Conservation (phyloP, 1,140 invertebrate genomes). For the Drosophila punjabiensis region DNA sequence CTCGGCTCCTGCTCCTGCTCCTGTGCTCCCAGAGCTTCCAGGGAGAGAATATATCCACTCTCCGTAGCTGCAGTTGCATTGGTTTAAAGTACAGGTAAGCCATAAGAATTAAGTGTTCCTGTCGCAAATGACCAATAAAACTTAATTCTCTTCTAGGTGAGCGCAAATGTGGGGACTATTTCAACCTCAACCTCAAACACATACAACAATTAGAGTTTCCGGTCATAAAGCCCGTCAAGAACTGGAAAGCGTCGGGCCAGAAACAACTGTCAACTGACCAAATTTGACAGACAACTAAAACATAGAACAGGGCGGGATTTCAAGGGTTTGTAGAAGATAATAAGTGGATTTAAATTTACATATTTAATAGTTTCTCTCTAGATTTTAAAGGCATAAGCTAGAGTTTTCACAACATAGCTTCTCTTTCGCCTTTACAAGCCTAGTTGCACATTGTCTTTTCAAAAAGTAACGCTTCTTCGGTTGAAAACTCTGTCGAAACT, state of each 20-base stretch:
- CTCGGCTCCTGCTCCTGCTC: neutral
- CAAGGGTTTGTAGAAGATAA: neutral
- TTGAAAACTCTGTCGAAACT: neutral
- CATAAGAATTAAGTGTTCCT: conserved; percentile 28
- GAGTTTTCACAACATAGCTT: neutral
- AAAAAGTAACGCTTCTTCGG: neutral
- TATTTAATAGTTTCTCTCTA: neutral
- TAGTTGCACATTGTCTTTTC: neutral
- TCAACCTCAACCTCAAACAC: conserved; percentile 42
- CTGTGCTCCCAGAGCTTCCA: conserved; percentile 7
- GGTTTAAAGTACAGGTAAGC: conserved; percentile 44
- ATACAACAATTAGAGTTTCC: conserved; percentile 75
- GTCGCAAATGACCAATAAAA: conserved; percentile 11
- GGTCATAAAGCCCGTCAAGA: conserved; percentile 65
- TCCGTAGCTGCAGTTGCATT: conserved; percentile 32
- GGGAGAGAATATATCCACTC: conserved; percentile 18
- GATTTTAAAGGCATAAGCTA: neutral
- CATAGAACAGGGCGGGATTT: conserved; percentile 29
- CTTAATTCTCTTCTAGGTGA: conserved; percentile 22
- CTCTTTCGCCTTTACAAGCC: neutral
- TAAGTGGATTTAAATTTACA: neutral
- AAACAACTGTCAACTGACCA: conserved; percentile 66
- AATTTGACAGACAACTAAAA: conserved; percentile 39
- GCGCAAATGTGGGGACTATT: conserved; percentile 21
- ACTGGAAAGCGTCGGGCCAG: conserved; percentile 68